Evolutionary conservation across 2,888 invertebrate species (phyloP).

Genomic region (Dasysyrphus albostriatus): DNA sequence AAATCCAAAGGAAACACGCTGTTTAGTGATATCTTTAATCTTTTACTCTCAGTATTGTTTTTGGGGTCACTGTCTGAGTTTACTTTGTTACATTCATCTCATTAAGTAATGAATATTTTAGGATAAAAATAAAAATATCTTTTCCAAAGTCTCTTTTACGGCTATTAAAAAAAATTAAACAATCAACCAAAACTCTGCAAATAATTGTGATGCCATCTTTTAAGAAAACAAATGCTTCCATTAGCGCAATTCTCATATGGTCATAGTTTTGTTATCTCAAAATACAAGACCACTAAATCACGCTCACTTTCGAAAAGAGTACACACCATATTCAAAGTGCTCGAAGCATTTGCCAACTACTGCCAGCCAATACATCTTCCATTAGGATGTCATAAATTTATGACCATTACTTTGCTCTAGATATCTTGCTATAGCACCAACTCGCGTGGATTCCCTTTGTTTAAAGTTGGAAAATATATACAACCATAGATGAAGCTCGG

Average conservation of each 20-base stretch:
- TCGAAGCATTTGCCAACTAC: conserved; percentile 30
- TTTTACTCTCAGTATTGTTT: too few relatives aligned
- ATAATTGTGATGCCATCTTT: not conserved
- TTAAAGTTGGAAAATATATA: conserved; percentile 2
- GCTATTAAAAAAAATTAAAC: too few relatives aligned
- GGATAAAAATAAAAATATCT: too few relatives aligned
- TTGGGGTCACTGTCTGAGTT: too few relatives aligned
- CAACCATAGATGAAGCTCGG: not conserved
- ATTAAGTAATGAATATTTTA: too few relatives aligned
- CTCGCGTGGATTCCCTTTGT: conserved; percentile 11
- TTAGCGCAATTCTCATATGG: conserved; percentile 46
- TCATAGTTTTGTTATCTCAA: conserved; percentile 60
- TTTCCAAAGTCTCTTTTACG: too few relatives aligned
- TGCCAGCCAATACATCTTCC: conserved; percentile 28
- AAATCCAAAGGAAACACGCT: too few relatives aligned
- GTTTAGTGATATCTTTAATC: too few relatives aligned
- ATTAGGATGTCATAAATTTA: conserved; percentile 74
- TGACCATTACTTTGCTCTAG: conserved; percentile 57
- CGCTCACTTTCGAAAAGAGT: conserved; percentile 71
- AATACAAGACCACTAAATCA: conserved; percentile 58
- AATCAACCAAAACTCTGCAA: not conserved
- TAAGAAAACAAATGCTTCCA: conserved; percentile 59
- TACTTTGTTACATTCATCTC: too few relatives aligned
- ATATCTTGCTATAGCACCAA: not conserved
- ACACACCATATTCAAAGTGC: conserved; percentile 32